Percentiles rank a stretch among this genome's conserved stretches.
Evolutionary conservation across 2,797 vertebrate species (phyloP).

Genomic region (Centroberyx gerrardi): DNA sequence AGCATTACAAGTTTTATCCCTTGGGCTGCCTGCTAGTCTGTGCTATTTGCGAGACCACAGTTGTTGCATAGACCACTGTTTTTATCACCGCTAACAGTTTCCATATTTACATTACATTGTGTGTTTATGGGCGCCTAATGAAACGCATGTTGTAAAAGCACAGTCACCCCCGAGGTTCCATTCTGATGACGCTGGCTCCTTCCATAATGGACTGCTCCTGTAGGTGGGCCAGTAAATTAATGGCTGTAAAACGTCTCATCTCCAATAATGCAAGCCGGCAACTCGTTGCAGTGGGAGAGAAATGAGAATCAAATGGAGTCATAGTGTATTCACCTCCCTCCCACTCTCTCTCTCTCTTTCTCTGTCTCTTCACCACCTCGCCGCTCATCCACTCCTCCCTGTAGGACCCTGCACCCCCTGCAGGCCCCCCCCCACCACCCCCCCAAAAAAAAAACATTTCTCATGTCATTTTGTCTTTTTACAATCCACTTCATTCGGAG

Average conservation of each 20-base stretch:
- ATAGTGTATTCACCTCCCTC: constrained; percentile 28
- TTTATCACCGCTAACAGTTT: constrained; percentile 55
- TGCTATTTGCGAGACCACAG: constrained; percentile 22
- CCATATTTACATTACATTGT: constrained; percentile 59
- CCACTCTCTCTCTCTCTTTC: constrained; percentile 13
- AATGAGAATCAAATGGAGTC: constrained; percentile 62
- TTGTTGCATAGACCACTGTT: constrained; percentile 31
- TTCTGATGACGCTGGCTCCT: constrained; percentile 61
- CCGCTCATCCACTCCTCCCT: constrained; percentile 23
- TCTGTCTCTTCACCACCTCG: constrained; percentile 39
- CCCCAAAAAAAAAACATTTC: constrained; percentile 25
- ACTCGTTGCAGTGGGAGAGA: constrained; percentile 45
- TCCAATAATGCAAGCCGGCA: constrained; percentile 72
- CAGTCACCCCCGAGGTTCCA: constrained; percentile 53
- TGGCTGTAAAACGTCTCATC: constrained; percentile 72
- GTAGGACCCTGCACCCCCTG: neutral
- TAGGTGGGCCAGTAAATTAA: constrained; percentile 71
- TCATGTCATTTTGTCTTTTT: constrained; percentile 63
- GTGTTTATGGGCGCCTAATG: constrained; percentile 63
- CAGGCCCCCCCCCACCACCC: neutral
- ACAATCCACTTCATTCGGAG: constrained; percentile 72
- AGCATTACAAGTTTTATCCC: constrained; percentile 52
- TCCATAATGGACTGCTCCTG: constrained; percentile 61
- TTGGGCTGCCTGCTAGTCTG: constrained; percentile 18
- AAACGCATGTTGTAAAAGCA: constrained; percentile 68